A percentile compares a stretch with the other conserved stretches of the same genome.
These are phyloP conservation scores for Perca schrenkii DNA, from an alignment of 2,113 vertebrate species.

Conservation along the genomic window DNA sequence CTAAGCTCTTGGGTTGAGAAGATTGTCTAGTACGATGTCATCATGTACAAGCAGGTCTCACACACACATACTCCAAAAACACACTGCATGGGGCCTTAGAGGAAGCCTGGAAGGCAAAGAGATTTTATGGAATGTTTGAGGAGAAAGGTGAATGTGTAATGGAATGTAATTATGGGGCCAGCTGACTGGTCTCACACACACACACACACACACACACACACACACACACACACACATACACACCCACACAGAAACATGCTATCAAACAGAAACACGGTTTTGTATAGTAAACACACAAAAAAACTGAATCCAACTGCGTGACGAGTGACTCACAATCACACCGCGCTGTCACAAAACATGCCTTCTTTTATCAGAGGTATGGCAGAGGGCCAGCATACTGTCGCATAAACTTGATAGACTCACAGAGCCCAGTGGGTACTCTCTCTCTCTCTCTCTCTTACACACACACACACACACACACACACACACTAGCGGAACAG, in stretches of 20 bases:
- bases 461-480: constrained; percentile 16
- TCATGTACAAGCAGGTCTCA: constrained; percentile 38
- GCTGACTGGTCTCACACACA: constrained; percentile 32
- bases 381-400: constrained; percentile 51
- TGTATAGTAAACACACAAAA: constrained; percentile 16
- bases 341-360: constrained; percentile 36
- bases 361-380: constrained; percentile 45
- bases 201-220: constrained; percentile 24
- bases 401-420: constrained; percentile 35
- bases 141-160: constrained; percentile 80
- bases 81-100: constrained; percentile 43
- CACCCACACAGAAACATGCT: constrained; percentile 12
- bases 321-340: constrained; percentile 54
- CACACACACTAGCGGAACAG: constrained; percentile 7
- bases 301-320: constrained; percentile 18
- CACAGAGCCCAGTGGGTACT: constrained; percentile 9
- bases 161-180: constrained; percentile 78
- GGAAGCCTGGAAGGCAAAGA: constrained; percentile 65
- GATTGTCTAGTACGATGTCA: constrained; percentile 18
- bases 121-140: constrained; percentile 74
- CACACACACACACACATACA: neutral
- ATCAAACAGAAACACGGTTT: constrained; percentile 6
- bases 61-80: constrained; percentile 30
- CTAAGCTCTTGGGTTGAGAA: constrained; percentile 7
- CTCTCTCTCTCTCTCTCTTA: neutral